Percentiles rank a stretch among this genome's conserved stretches.
Evolutionary conservation across 2,797 vertebrate species (phyloP).

Genomic region (Anguilla pacifica): DNA sequence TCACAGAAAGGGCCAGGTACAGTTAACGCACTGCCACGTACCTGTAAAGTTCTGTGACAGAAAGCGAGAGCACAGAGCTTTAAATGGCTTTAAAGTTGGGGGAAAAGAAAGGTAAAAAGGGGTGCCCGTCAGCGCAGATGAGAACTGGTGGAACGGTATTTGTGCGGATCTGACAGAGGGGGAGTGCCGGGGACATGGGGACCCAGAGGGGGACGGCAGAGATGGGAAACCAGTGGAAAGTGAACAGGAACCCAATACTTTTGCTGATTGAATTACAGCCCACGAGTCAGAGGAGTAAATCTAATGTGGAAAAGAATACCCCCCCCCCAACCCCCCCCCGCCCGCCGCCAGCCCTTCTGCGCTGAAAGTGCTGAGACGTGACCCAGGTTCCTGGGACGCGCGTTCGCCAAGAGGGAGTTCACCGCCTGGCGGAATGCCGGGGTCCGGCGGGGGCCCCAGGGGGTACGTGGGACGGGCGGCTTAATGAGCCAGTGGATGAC

Average conservation of each 20-base stretch:
- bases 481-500: not conserved
- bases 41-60: constrained; percentile 16
- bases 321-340: not conserved
- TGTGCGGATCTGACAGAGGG: constrained; percentile 25
- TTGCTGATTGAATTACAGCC: constrained; percentile 57
- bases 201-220: constrained; percentile 20
- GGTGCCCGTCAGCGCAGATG: constrained; percentile 38
- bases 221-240: constrained; percentile 45
- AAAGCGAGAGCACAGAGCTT: constrained; percentile 23
- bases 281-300: constrained; percentile 46
- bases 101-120: constrained; percentile 41
- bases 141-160: constrained; percentile 39
- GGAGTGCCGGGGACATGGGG: constrained; percentile 38
- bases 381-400: constrained; percentile 36
- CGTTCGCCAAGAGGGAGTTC: not conserved
- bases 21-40: constrained; percentile 44
- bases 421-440: not conserved
- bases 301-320: constrained; percentile 46
- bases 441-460: not conserved
- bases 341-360: constrained; percentile 9
- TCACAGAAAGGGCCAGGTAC: constrained; percentile 58
- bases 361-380: constrained; percentile 36
- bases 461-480: not conserved
- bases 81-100: constrained; percentile 45
- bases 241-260: constrained; percentile 50